Evolutionary conservation across 2,888 invertebrate species (phyloP).

Genomic region (Spilarctia lutea): DNA sequence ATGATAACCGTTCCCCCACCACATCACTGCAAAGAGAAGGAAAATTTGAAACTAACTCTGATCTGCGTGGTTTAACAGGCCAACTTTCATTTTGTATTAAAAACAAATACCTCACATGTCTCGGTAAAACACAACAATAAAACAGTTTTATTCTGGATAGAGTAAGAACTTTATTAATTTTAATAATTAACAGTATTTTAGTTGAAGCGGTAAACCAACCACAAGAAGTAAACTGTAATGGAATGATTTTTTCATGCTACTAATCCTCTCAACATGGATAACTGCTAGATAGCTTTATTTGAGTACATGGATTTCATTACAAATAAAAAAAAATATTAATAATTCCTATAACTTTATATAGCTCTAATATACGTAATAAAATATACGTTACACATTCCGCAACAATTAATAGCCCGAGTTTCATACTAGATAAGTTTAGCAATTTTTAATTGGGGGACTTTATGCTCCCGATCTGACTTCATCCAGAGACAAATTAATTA

Average conservation of each 20-base stretch:
- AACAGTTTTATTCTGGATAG: slow-evolving; percentile 25
- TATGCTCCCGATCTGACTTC: slow-evolving; percentile 10
- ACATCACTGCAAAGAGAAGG: no score
- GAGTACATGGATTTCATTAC: slow-evolving; percentile 19
- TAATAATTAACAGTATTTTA: slow-evolving; percentile 31
- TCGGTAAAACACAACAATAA: background rate
- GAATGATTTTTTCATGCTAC: slow-evolving; percentile 42
- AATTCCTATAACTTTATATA: slow-evolving; percentile 9
- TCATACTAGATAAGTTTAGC: slow-evolving; percentile 54
- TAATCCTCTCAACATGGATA: slow-evolving; percentile 11
- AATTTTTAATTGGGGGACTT: slow-evolving; percentile 41
- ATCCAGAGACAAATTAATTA: no score
- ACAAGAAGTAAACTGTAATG: slow-evolving; percentile 29
- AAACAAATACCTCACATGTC: background rate
- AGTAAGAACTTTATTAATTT: slow-evolving; percentile 33
- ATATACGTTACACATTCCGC: slow-evolving; percentile 45
- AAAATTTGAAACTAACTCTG: no score
- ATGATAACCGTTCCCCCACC: no score
- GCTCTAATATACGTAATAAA: slow-evolving; percentile 43
- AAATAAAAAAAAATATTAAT: slow-evolving; percentile 13
- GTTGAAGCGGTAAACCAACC: slow-evolving; percentile 17
- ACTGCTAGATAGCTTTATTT: slow-evolving; percentile 18
- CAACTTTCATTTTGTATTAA: no score
- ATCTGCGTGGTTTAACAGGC: no score
- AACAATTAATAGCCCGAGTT: slow-evolving; percentile 57